These are phyloP conservation scores for Cryptotermes secundus DNA, from an alignment of 1,140 invertebrate genomes.

Conservation along the genomic window DNA sequence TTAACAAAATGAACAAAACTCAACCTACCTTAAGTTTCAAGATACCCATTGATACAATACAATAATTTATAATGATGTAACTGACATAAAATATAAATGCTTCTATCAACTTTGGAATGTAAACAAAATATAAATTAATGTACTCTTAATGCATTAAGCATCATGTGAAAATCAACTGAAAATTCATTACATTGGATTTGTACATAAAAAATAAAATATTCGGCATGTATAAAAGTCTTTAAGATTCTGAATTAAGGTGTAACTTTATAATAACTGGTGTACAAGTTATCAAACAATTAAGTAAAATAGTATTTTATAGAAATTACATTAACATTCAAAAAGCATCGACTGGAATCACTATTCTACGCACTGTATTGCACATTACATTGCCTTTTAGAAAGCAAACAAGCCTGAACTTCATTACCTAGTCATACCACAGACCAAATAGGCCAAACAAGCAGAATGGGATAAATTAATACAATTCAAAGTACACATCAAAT, in stretches of 20 bases:
- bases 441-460: neutral
- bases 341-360: neutral
- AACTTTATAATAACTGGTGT: neutral
- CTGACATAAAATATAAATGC: neutral
- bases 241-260: neutral
- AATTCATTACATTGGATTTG: neutral
- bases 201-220: neutral
- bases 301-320: neutral
- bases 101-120: neutral
- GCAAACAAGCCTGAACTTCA: neutral
- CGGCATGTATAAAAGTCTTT: neutral
- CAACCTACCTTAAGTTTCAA: neutral
- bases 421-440: neutral
- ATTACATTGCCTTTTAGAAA: neutral
- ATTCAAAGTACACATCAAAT: neutral
- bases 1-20: neutral
- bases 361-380: neutral
- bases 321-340: neutral
- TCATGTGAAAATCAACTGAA: constrained; percentile 5
- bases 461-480: neutral
- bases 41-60: neutral
- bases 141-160: neutral
- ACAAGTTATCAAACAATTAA: neutral
- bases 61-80: neutral
- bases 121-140: neutral